Percentiles rank a stretch among this genome's conserved stretches.
These are phyloP conservation scores for Cephalopholis sonnerati DNA, from an alignment of 2,113 vertebrate species.

Conservation along the genomic window DNA sequence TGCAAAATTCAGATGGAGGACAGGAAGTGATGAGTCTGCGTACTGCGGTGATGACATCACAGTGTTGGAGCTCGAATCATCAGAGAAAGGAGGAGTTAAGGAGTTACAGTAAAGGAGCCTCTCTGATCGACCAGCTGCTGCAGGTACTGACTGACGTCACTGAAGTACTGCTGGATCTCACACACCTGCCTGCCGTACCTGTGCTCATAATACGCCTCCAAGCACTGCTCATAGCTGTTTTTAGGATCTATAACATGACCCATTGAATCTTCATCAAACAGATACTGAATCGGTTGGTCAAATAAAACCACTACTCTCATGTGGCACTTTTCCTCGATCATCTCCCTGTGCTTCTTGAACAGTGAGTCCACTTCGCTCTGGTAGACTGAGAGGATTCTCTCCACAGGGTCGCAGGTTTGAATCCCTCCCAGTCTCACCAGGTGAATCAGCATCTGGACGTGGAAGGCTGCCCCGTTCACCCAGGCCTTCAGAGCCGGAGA, in stretches of 20 bases:
- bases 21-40: too few relatives aligned
- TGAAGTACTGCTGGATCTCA: not conserved
- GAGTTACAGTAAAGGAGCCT: not conserved
- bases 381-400: not conserved
- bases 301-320: too few relatives aligned
- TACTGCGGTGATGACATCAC: too few relatives aligned
- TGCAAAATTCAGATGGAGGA: too few relatives aligned
- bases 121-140: not conserved
- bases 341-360: not conserved
- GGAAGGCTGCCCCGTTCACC: slow-evolving; percentile 27
- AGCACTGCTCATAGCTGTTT: too few relatives aligned
- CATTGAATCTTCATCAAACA: not conserved
- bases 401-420: not conserved
- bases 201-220: not conserved
- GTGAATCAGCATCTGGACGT: slow-evolving; percentile 31
- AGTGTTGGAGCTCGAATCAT: too few relatives aligned
- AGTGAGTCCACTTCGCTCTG: not conserved
- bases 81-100: too few relatives aligned
- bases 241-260: too few relatives aligned
- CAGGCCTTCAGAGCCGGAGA: slow-evolving; percentile 15
- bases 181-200: not conserved
- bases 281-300: too few relatives aligned
- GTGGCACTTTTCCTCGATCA: not conserved
- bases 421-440: slow-evolving; percentile 11
- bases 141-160: not conserved